Conservation (phyloP, 2,113 vertebrate species). For the Bostrychus sinensis region DNA sequence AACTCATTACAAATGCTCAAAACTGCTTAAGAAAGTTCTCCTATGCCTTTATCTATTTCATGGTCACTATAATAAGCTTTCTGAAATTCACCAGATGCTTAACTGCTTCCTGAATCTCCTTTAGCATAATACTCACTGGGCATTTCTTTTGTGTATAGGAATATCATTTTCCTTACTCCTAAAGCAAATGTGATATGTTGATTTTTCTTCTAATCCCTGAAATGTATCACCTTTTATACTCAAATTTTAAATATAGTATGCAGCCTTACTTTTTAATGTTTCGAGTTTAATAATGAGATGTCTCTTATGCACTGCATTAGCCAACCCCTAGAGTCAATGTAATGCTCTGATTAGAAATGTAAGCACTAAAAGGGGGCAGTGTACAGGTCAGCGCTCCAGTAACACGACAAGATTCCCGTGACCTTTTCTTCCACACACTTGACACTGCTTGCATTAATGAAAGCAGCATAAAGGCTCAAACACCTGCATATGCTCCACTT, state of each 20-base stretch:
- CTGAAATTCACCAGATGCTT: no score
- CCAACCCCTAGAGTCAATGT: neutral
- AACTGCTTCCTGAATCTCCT: no score
- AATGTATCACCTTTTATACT: no score
- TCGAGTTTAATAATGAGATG: neutral
- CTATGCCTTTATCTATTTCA: no score
- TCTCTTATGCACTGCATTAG: neutral
- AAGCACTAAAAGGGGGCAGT: neutral
- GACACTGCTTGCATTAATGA: slow-evolving; percentile 2
- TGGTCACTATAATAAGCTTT: no score
- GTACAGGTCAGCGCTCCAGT: neutral
- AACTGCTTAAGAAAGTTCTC: no score
- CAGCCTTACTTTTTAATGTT: neutral
- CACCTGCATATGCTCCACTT: slow-evolving; percentile 43
- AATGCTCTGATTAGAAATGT: slow-evolving; percentile 1
- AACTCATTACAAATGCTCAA: no score
- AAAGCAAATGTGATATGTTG: no score
- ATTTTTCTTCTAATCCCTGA: no score
- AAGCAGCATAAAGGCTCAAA: slow-evolving; percentile 22
- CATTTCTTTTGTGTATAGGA: no score
- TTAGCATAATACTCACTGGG: no score
- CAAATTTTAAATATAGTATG: neutral
- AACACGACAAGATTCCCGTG: slow-evolving; percentile 4
- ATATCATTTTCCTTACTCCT: no score
- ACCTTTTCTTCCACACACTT: slow-evolving; percentile 22